A percentile compares a stretch with the other conserved stretches of the same genome.
These are phyloP conservation scores for Pteromalus puparum DNA, from an alignment of 1,140 invertebrate species.

Conservation along the genomic window DNA sequence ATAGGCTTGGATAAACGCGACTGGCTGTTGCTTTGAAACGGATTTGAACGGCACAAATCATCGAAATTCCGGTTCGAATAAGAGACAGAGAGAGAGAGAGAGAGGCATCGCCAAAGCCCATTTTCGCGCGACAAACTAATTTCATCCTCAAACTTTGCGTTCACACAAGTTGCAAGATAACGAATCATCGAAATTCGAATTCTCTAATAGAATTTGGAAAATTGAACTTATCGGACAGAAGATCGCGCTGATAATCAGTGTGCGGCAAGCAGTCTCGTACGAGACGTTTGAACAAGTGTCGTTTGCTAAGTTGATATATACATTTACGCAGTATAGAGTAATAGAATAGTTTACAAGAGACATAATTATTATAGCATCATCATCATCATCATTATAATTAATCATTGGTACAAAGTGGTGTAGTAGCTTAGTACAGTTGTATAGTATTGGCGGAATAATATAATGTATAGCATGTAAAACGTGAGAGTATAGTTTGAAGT, in stretches of 20 bases:
- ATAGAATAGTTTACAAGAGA: constrained; percentile 1
- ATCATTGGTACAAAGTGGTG: background rate
- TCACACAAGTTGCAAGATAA: constrained; percentile 9
- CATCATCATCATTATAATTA: constrained; percentile 1
- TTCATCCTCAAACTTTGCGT: constrained; percentile 5
- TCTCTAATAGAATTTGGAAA: constrained; percentile 16
- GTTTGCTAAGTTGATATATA: background rate
- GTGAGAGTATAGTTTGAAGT: background rate
- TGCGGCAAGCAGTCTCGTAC: background rate
- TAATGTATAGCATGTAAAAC: background rate
- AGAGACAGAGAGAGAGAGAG: too few species aligned
- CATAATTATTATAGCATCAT: constrained; percentile 16
- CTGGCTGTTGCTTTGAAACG: too few species aligned
- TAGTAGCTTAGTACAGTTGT: background rate
- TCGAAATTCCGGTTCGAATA: too few species aligned
- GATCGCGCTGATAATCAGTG: constrained; percentile 1
- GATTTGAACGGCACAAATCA: too few species aligned
- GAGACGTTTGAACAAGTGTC: background rate
- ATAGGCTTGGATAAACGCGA: too few species aligned
- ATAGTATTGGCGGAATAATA: background rate
- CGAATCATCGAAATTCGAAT: constrained; percentile 37
- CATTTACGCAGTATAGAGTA: background rate
- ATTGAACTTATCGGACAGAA: too few species aligned
- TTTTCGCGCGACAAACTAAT: background rate
- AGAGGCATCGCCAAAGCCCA: too few species aligned